A percentile compares a stretch with the other conserved stretches of the same genome.
Evolutionary conservation across 1,140 invertebrate species (phyloP).

Genomic region (Rhyzopertha dominica): DNA sequence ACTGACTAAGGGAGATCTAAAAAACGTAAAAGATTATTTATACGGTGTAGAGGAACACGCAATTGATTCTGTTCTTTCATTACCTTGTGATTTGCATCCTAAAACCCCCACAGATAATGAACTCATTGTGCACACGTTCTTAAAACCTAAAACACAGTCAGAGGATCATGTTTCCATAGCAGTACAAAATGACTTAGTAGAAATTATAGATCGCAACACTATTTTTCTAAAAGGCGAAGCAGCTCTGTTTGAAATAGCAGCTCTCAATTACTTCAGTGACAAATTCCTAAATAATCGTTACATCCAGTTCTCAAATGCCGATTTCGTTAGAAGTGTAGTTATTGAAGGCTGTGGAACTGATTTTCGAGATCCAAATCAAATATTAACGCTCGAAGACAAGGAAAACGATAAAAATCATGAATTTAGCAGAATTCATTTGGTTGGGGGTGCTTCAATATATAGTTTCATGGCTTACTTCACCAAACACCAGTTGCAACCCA

Average conservation of each 20-base stretch:
- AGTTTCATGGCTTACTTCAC: slow-evolving; percentile 61
- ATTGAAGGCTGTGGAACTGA: slow-evolving; percentile 62
- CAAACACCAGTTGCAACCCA: slow-evolving; percentile 52
- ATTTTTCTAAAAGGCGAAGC: slow-evolving; percentile 60
- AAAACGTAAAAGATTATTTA: slow-evolving; percentile 50
- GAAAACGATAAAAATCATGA: slow-evolving; percentile 47
- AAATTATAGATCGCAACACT: slow-evolving; percentile 51
- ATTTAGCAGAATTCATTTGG: slow-evolving; percentile 56
- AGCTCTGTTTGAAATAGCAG: slow-evolving; percentile 59
- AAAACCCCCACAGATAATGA: slow-evolving; percentile 50
- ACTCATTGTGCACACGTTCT: slow-evolving; percentile 47
- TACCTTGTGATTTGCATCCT: slow-evolving; percentile 63
- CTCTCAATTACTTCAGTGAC: slow-evolving; percentile 51
- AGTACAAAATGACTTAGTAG: slow-evolving; percentile 48
- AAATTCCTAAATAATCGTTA: slow-evolving; percentile 49
- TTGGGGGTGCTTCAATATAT: slow-evolving; percentile 57
- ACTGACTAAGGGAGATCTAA: slow-evolving; percentile 56
- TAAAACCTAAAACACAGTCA: slow-evolving; percentile 35
- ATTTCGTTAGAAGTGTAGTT: slow-evolving; percentile 61
- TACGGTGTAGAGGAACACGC: slow-evolving; percentile 59
- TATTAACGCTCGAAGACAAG: slow-evolving; percentile 54
- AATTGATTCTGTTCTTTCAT: slow-evolving; percentile 51
- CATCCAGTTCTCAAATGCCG: slow-evolving; percentile 57
- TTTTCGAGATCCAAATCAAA: slow-evolving; percentile 48
- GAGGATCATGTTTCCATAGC: slow-evolving; percentile 57